Evolutionary conservation across 1,140 invertebrate genomes (phyloP), one percentile per base, ranked within the genome.

Genomic region (Ephestia elutella): DNA sequence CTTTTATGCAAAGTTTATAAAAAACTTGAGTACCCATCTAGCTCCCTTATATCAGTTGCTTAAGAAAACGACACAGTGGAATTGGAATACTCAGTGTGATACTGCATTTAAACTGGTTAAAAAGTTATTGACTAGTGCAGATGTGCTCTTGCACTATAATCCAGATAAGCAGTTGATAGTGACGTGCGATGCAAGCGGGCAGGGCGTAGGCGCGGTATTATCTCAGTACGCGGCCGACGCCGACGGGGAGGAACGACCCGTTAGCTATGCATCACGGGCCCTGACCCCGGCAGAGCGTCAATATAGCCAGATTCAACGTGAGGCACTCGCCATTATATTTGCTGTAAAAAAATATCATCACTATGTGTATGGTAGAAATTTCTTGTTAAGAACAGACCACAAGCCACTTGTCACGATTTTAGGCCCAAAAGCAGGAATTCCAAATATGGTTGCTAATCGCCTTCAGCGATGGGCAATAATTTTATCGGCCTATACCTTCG

Each of bases 151-250:
- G 10, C 82, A 80, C 55, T 91, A 79, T 66, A 78, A 90, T 59
- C 71, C 77, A 2, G 30, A 64, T 3, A 53, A 70, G 48, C 66
- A 73, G 19, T 49, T 90, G n/a, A 60, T 82, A 10, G 53, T 92
- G 15, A 79, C 86, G 17, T 77, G 77, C 11, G 90, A 92, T 73
- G 88, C 90, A 0, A 88, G 78, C 30, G 57, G 70, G 0, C 79
- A 75, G 58, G 90, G 88, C 5, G 61, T 91, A 4, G 89, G 90
- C 0, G 81, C 73, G 7, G 76, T 90, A 0, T 48, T 92, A 0
- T 73, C 78, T 5, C 90, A 92, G 63, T 49, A 18, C 9, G 53
- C 68, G n/a, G n/a, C 58, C 28, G 68, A 84, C 28, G 28, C 25
- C 15, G 62, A 67, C n/a, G n/a, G n/a, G n/a, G n/a, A n/a, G n/a